A percentile compares a stretch with the other conserved stretches of the same genome.
Conservation (phyloP, 2,113 vertebrate genomes). For the Hiodon alosoides region DNA sequence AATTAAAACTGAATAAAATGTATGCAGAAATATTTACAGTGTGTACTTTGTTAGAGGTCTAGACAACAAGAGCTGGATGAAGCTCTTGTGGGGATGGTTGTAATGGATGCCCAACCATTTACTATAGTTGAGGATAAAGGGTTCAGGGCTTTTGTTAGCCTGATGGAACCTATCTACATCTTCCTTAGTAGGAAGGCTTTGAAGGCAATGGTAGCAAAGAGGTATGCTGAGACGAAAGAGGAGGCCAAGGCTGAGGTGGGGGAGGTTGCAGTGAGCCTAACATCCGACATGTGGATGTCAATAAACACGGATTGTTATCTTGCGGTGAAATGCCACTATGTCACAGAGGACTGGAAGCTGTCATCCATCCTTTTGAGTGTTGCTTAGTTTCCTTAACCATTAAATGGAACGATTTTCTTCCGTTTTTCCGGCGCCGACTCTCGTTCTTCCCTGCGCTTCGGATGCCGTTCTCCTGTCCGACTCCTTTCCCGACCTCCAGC, state of each 20-base stretch:
- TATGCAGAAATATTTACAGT: no score
- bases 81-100: no score
- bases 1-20: no score
- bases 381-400: not conserved
- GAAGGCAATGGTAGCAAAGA: not conserved
- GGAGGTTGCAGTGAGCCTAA: not conserved
- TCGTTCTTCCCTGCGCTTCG: no score
- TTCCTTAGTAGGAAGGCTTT: conserved; percentile 10
- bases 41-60: no score
- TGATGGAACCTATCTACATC: not conserved
- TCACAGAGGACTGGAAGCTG: not conserved
- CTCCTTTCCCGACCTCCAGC: no score
- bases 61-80: no score
- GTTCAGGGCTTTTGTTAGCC: not conserved
- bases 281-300: conserved; percentile 15
- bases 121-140: no score
- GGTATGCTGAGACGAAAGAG: not conserved
- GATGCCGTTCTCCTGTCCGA: no score
- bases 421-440: no score
- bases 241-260: conserved; percentile 2
- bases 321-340: conserved; percentile 1
- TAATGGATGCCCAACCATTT: no score
- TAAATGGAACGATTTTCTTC: no score
- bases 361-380: not conserved
- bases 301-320: conserved; percentile 19